These are phyloP conservation scores for Helicoverpa zea DNA, from an alignment of 1,140 invertebrate species.

Conservation along the genomic window DNA sequence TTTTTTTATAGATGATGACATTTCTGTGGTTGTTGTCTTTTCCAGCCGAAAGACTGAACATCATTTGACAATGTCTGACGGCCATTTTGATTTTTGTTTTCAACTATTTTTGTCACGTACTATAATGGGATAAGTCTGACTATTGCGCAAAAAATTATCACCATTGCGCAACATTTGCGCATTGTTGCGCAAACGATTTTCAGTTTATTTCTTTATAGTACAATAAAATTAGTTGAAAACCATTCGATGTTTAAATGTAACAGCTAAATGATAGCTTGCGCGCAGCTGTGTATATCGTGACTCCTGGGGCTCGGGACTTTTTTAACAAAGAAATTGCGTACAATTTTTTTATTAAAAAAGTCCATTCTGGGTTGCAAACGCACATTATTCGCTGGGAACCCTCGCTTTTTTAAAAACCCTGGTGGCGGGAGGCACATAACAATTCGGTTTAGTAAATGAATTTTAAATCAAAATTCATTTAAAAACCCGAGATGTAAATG, in stretches of 20 bases:
- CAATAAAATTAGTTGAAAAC: neutral
- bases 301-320: slow-evolving; percentile 76
- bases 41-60: slow-evolving; percentile 38
- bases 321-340: slow-evolving; percentile 59
- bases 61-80: slow-evolving; percentile 37
- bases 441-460: slow-evolving; percentile 58
- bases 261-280: slow-evolving; percentile 81
- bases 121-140: neutral
- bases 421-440: slow-evolving; percentile 76
- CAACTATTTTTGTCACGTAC: neutral
- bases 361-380: slow-evolving; percentile 63
- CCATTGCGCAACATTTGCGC: neutral
- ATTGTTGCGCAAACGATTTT: neutral
- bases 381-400: slow-evolving; percentile 65
- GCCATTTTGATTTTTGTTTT: slow-evolving; percentile 46
- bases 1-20: slow-evolving; percentile 18
- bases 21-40: slow-evolving; percentile 14
- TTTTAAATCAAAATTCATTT: neutral
- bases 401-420: slow-evolving; percentile 71
- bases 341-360: slow-evolving; percentile 56
- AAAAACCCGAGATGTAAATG: slow-evolving; percentile 51
- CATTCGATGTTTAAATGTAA: slow-evolving; percentile 67
- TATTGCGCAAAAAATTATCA: neutral
- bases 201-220: neutral
- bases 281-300: slow-evolving; percentile 84